Conservation (phyloP, 1,140 invertebrate species). For the Lycorma delicatula region DNA sequence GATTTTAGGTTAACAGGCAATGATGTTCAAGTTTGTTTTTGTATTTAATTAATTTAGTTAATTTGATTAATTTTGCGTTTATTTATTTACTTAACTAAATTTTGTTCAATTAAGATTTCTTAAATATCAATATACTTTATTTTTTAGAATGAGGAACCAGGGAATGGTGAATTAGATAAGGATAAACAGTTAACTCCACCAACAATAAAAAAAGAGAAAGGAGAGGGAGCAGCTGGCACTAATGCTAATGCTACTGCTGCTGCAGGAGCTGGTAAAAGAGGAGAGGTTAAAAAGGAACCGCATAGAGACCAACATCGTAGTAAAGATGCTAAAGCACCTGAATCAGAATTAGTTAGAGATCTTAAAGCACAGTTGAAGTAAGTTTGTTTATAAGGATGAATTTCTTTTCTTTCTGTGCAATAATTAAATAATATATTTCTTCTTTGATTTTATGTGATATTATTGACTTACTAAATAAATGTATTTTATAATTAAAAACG, state of each 20-base stretch:
- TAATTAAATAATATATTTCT: too few relatives aligned
- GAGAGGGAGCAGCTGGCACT: not conserved
- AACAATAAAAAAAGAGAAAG: constrained; percentile 49
- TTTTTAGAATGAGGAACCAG: not conserved
- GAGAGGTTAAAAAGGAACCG: constrained; percentile 42
- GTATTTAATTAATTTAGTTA: too few relatives aligned
- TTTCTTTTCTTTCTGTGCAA: too few relatives aligned
- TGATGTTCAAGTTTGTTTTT: too few relatives aligned
- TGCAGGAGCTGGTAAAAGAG: constrained; percentile 34
- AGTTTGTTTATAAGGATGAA: too few relatives aligned
- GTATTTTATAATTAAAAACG: too few relatives aligned
- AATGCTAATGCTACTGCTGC: constrained; percentile 34
- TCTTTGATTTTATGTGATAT: too few relatives aligned
- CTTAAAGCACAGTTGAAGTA: constrained; percentile 87
- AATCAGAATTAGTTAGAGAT: constrained; percentile 63
- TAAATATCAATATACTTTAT: not conserved
- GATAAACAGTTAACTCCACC: constrained; percentile 39
- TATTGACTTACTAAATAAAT: too few relatives aligned
- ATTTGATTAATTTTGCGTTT: too few relatives aligned
- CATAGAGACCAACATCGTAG: constrained; percentile 32
- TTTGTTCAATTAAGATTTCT: too few relatives aligned
- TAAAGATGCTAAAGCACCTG: constrained; percentile 46
- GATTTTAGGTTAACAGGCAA: too few relatives aligned
- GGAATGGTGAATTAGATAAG: constrained; percentile 36
- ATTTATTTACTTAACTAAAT: too few relatives aligned